Percentiles rank a stretch among this genome's conserved stretches.
phyloP scores from a whole-genome alignment of 2,888 invertebrate genomes.

The Euzophera pinguis region DNA sequence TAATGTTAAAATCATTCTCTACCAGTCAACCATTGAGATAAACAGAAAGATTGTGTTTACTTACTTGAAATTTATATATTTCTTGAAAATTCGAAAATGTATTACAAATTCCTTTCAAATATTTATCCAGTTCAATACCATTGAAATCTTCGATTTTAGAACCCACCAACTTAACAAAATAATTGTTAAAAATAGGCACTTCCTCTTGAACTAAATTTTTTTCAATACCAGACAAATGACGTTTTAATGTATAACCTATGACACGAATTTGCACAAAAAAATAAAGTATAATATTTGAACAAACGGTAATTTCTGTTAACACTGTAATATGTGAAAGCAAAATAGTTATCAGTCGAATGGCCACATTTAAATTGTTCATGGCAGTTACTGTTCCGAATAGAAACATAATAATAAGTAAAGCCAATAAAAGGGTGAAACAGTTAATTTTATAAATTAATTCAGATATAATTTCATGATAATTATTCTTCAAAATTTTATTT shows the following conservation, averaged over 20 bases:
- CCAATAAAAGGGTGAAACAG: background rate
- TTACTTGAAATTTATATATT: slow-evolving; percentile 25
- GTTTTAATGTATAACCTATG: background rate
- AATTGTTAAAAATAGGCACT: background rate
- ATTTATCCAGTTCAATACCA: slow-evolving; percentile 26
- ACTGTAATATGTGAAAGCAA: slow-evolving; percentile 1
- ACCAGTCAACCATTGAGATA: too few species aligned
- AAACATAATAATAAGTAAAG: background rate
- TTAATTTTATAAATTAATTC: background rate
- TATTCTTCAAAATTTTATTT: slow-evolving; percentile 16
- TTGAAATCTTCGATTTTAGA: slow-evolving; percentile 1
- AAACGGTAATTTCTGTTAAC: slow-evolving; percentile 13
- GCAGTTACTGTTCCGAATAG: background rate
- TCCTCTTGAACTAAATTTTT: background rate
- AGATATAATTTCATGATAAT: slow-evolving; percentile 6
- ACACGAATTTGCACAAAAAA: slow-evolving; percentile 15
- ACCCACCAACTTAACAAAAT: background rate
- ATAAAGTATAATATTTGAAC: slow-evolving; percentile 15
- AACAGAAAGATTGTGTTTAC: background rate
- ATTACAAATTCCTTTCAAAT: slow-evolving; percentile 25
- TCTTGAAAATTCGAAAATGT: slow-evolving; percentile 25
- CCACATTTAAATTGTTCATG: background rate
- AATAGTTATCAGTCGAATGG: background rate
- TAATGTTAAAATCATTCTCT: too few species aligned
- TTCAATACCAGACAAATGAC: background rate